A percentile compares a stretch with the other conserved stretches of the same genome.
Evolutionary conservation across 1,140 invertebrate genomes (phyloP).

Genomic region (Drosophila dunni): DNA sequence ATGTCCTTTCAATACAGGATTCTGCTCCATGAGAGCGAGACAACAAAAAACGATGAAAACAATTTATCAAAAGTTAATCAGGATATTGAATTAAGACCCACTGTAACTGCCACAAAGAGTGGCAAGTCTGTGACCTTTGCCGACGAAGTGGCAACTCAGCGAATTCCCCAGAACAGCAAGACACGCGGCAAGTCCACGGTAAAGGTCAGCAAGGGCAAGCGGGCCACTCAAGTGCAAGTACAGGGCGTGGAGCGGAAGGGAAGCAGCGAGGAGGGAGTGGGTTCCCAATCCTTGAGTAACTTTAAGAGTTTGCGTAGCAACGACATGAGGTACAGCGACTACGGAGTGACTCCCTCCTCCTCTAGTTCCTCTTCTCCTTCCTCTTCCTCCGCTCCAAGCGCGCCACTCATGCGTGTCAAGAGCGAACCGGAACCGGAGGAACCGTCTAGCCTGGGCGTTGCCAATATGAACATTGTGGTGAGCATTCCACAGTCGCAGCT

Average conservation of each 20-base stretch:
- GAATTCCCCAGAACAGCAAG: slow-evolving; percentile 24
- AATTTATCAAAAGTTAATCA: slow-evolving; percentile 70
- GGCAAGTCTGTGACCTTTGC: slow-evolving; percentile 69
- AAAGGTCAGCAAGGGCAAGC: slow-evolving; percentile 44
- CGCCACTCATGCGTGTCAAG: slow-evolving; percentile 47
- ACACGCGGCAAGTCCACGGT: slow-evolving; percentile 20
- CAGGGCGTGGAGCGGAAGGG: slow-evolving; percentile 35
- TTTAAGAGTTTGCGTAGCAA: slow-evolving; percentile 83
- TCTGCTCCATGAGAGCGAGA: slow-evolving; percentile 61
- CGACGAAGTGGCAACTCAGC: slow-evolving; percentile 51
- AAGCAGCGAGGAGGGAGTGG: slow-evolving; percentile 1
- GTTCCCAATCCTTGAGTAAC: slow-evolving; percentile 47
- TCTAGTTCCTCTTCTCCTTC: not conserved
- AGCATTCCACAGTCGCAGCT: slow-evolving; percentile 79
- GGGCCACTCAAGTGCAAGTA: slow-evolving; percentile 12
- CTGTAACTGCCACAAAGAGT: slow-evolving; percentile 34
- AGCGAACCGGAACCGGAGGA: slow-evolving; percentile 56
- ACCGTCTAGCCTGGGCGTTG: slow-evolving; percentile 12
- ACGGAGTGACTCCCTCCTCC: slow-evolving; percentile 25
- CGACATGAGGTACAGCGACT: slow-evolving; percentile 78
- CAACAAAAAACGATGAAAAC: slow-evolving; percentile 63
- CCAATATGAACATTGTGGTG: slow-evolving; percentile 71
- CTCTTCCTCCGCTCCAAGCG: not conserved
- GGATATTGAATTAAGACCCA: slow-evolving; percentile 52
- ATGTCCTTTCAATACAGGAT: slow-evolving; percentile 80